Evolutionary conservation across 2,113 vertebrate species (phyloP).

Genomic region (Noturus placidus): DNA sequence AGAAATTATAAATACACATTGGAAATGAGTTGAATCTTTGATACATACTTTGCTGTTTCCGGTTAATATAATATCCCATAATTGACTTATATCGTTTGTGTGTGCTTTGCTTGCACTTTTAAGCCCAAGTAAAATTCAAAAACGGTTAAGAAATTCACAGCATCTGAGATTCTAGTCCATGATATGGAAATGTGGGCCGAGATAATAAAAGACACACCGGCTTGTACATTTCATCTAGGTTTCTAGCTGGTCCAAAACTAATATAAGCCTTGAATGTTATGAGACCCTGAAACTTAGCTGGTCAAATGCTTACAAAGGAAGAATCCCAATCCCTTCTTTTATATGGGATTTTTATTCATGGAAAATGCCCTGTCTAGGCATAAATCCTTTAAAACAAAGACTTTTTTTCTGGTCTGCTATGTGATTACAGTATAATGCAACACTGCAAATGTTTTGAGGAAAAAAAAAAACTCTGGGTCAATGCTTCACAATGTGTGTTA

Average conservation of each 20-base stretch:
- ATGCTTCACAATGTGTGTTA: slow-evolving; percentile 5
- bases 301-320: slow-evolving; percentile 1
- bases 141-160: slow-evolving; percentile 52
- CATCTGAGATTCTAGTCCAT: slow-evolving; percentile 47
- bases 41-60: neutral
- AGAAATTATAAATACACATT: slow-evolving; percentile 2
- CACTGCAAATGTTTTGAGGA: neutral
- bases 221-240: slow-evolving; percentile 62
- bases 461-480: neutral
- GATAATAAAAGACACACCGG: slow-evolving; percentile 59
- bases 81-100: slow-evolving; percentile 31
- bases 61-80: slow-evolving; percentile 8
- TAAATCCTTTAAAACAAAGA: slow-evolving; percentile 23
- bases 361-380: slow-evolving; percentile 41
- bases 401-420: neutral
- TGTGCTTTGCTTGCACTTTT: slow-evolving; percentile 42
- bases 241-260: slow-evolving; percentile 56
- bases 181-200: slow-evolving; percentile 52
- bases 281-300: slow-evolving; percentile 58
- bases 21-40: neutral
- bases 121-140: slow-evolving; percentile 41
- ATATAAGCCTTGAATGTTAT: slow-evolving; percentile 63
- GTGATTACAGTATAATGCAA: neutral
- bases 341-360: slow-evolving; percentile 55
- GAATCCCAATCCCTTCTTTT: slow-evolving; percentile 25